Evolutionary conservation across 2,888 invertebrate species (phyloP).

Genomic region (Unio delphinus): DNA sequence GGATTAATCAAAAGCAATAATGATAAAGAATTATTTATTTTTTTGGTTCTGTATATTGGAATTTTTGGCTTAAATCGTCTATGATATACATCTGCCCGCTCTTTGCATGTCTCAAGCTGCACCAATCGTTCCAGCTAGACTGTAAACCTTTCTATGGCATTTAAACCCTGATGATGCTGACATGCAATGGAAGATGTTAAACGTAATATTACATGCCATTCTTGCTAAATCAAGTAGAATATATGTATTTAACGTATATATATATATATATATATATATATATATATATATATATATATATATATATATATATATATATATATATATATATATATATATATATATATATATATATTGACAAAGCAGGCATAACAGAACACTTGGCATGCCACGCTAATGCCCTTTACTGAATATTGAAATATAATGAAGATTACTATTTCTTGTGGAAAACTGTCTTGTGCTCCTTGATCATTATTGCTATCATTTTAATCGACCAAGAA

Average conservation of each 20-base stretch:
- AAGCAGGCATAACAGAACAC: constrained; percentile 6
- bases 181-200: constrained; percentile 5
- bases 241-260: constrained; percentile 2
- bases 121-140: constrained; percentile 1
- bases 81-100: constrained; percentile 8
- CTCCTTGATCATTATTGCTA: constrained; percentile 4
- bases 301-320: constrained; percentile 4
- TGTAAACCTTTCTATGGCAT: constrained; percentile 3
- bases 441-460: constrained; percentile 5
- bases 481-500: constrained; percentile 6
- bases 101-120: constrained; percentile 6
- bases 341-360: constrained; percentile 6
- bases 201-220: constrained; percentile 9
- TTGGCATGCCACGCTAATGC: constrained; percentile 6
- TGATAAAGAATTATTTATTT: neutral
- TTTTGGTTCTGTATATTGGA: neutral
- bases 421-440: constrained; percentile 9
- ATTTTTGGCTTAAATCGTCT: constrained; percentile 4
- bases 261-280: constrained; percentile 1
- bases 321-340: constrained; percentile 4
- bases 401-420: constrained; percentile 7
- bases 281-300: constrained; percentile 5
- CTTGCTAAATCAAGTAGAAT: constrained; percentile 15
- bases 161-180: constrained; percentile 4
- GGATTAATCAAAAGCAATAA: neutral